Conservation (phyloP, 1,140 invertebrate genomes). For the Parasteatoda tepidariorum region DNA sequence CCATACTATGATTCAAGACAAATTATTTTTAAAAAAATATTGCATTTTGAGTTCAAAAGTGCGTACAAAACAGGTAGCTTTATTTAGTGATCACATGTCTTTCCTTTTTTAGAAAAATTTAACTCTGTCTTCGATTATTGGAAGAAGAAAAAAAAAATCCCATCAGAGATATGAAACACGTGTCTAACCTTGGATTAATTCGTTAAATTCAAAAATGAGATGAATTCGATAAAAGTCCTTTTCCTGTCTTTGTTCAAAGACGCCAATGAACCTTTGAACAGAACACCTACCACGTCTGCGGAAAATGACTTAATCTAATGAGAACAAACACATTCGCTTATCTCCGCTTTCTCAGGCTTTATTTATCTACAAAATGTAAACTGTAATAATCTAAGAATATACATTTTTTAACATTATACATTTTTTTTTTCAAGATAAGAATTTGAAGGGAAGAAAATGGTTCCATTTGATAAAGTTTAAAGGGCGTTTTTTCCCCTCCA, state of each 20-base stretch:
- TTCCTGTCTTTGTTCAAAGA: neutral
- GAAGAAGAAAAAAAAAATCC: too few species aligned
- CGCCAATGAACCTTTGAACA: neutral
- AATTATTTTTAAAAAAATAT: too few species aligned
- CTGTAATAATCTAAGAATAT: slow-evolving; percentile 36
- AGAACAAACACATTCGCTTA: neutral
- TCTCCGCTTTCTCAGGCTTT: neutral
- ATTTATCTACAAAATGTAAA: slow-evolving; percentile 45
- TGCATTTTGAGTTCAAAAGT: too few species aligned
- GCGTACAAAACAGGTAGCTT: too few species aligned
- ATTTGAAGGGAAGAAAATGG: neutral
- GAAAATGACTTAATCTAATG: neutral
- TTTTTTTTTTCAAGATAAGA: neutral
- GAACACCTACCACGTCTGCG: slow-evolving; percentile 9
- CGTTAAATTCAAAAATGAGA: too few species aligned
- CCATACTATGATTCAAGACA: too few species aligned
- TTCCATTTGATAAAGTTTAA: neutral
- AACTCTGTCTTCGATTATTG: too few species aligned
- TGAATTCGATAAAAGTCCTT: too few species aligned
- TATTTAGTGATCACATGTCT: too few species aligned
- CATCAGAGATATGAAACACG: too few species aligned
- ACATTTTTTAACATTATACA: slow-evolving; percentile 21
- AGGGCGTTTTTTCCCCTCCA: neutral
- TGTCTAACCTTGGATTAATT: too few species aligned
- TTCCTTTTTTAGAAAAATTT: too few species aligned